These are phyloP conservation scores for Ascidia mentula DNA, from an alignment of 23 tunicate genomes.

Conservation along the genomic window DNA sequence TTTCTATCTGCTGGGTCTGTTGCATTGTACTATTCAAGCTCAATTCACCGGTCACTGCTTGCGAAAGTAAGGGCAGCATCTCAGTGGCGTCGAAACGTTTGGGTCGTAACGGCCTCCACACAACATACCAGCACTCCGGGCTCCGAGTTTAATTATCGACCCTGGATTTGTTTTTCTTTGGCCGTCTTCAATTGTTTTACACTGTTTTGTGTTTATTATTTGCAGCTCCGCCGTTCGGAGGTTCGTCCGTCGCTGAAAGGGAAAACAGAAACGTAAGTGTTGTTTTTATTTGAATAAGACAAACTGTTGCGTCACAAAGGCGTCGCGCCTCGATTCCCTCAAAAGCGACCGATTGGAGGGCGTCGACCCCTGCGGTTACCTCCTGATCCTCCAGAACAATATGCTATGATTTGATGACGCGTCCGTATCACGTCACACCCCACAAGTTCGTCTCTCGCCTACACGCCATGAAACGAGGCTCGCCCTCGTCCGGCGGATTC, in stretches of 20 bases:
- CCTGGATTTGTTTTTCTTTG: not conserved
- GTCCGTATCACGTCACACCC: not conserved
- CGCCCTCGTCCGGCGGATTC: not conserved
- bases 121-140: too few relatives aligned
- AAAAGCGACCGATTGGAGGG: too few relatives aligned
- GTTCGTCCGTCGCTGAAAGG: not conserved
- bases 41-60: too few relatives aligned
- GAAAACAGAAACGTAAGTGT: slow-evolving; percentile 7
- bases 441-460: slow-evolving; percentile 3
- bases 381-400: not conserved
- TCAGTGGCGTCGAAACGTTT: too few relatives aligned
- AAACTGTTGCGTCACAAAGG: not conserved
- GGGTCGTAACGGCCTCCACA: too few relatives aligned
- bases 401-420: not conserved
- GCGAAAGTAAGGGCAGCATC: too few relatives aligned
- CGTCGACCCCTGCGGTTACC: not conserved
- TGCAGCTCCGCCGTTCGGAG: not conserved
- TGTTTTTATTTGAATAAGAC: too few relatives aligned
- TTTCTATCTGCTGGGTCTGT: too few relatives aligned
- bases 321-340: not conserved
- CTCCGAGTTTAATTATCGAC: not conserved
- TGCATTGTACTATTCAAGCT: too few relatives aligned
- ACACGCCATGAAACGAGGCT: not conserved
- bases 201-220: not conserved
- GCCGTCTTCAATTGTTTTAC: not conserved